Evolutionary conservation across 2,888 invertebrate genomes (phyloP).

Genomic region (Ecdyonurus torrentis): DNA sequence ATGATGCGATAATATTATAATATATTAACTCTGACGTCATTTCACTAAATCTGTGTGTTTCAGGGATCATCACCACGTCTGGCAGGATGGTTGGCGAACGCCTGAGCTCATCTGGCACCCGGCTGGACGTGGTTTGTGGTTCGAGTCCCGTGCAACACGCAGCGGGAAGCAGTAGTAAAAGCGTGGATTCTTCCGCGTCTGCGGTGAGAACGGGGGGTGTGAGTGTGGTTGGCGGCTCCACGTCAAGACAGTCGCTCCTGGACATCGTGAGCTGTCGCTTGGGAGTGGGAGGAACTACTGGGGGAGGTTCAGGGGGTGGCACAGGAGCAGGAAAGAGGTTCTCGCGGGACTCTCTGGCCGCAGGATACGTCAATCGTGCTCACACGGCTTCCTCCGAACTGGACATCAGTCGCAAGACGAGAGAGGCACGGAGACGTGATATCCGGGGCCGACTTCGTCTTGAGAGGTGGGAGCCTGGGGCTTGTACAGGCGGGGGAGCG

Average conservation of each 20-base stretch:
- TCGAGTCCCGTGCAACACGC: constrained; percentile 27
- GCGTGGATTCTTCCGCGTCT: constrained; percentile 18
- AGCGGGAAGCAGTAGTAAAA: constrained; percentile 19
- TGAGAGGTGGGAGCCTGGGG: constrained; percentile 17
- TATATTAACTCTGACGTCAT: background rate
- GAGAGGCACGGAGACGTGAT: constrained; percentile 26
- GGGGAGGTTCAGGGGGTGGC: constrained; percentile 14
- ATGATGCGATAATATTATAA: background rate
- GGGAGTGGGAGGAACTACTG: constrained; percentile 28
- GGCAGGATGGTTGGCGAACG: constrained; percentile 34
- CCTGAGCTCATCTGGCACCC: constrained; percentile 33
- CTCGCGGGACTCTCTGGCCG: constrained; percentile 57
- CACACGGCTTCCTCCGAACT: constrained; percentile 55
- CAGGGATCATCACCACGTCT: constrained; percentile 22
- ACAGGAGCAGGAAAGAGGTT: constrained; percentile 24
- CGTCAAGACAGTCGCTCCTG: constrained; percentile 42
- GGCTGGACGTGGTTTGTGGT: constrained; percentile 27
- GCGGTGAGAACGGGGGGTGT: constrained; percentile 21
- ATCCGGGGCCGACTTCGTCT: constrained; percentile 29
- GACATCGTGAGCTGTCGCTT: constrained; percentile 65
- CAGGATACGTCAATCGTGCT: constrained; percentile 46
- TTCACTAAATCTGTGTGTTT: too few relatives aligned
- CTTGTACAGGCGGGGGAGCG: constrained; percentile 24
- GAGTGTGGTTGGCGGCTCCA: constrained; percentile 26
- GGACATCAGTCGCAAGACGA: constrained; percentile 54